phyloP scores from a whole-genome alignment of 1,140 invertebrate genomes.

The Lepidurus arcticus region DNA sequence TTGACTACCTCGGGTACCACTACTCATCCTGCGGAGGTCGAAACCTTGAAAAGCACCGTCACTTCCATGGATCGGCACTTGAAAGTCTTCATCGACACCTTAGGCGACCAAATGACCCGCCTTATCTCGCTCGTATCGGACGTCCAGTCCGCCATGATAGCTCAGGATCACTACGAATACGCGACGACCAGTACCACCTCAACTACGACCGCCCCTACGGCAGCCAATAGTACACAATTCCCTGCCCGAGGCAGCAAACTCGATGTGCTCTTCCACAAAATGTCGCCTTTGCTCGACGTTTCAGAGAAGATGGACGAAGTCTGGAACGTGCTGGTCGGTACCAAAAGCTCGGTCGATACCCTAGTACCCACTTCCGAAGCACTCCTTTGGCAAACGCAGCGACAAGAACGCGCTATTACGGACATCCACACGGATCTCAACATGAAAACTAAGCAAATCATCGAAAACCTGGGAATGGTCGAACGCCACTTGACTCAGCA shows the following conservation, averaged over 20 bases:
- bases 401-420: slow-evolving; percentile 76
- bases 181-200: slow-evolving; percentile 21
- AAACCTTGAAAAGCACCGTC: slow-evolving; percentile 46
- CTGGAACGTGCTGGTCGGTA: slow-evolving; percentile 78
- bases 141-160: slow-evolving; percentile 48
- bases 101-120: slow-evolving; percentile 69
- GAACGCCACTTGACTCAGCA: slow-evolving; percentile 60
- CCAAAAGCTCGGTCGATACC: slow-evolving; percentile 75
- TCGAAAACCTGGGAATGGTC: slow-evolving; percentile 76
- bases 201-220: slow-evolving; percentile 38
- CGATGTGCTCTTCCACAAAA: slow-evolving; percentile 67
- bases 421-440: slow-evolving; percentile 78
- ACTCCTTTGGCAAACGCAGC: slow-evolving; percentile 71
- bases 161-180: slow-evolving; percentile 22
- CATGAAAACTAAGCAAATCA: slow-evolving; percentile 75
- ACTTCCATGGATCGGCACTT: slow-evolving; percentile 70
- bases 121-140: slow-evolving; percentile 68
- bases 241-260: slow-evolving; percentile 60
- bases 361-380: slow-evolving; percentile 78
- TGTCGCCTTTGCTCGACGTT: slow-evolving; percentile 72
- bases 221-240: slow-evolving; percentile 46
- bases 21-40: not conserved
- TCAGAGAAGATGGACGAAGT: slow-evolving; percentile 84
- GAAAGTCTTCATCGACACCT: slow-evolving; percentile 74
- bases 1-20: not conserved